A percentile compares a stretch with the other conserved stretches of the same genome.
Evolutionary conservation across 2,888 invertebrate species (phyloP).

Genomic region (Creontiades dilutus): DNA sequence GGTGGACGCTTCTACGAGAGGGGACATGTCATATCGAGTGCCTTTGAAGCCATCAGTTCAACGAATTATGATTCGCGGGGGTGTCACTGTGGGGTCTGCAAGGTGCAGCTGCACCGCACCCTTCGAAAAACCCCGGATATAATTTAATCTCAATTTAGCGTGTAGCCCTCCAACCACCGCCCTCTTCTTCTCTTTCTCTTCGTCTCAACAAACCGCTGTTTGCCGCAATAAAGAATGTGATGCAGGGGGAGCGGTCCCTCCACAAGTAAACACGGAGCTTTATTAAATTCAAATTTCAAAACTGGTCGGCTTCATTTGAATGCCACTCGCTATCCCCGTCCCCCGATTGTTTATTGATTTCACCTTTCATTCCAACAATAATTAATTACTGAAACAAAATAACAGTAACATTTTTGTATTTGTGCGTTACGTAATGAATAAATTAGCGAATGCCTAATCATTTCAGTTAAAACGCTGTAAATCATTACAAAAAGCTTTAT

Average conservation of each 20-base stretch:
- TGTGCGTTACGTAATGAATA: too few relatives aligned
- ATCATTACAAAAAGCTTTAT: too few relatives aligned
- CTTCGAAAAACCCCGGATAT: slow-evolving; percentile 70
- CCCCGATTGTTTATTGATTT: not conserved
- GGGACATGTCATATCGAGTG: slow-evolving; percentile 69
- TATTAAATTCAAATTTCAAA: slow-evolving; percentile 74
- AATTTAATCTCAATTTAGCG: slow-evolving; percentile 76
- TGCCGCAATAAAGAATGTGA: slow-evolving; percentile 1
- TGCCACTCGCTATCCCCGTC: not conserved
- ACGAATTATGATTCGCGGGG: slow-evolving; percentile 57
- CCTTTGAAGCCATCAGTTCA: slow-evolving; percentile 37
- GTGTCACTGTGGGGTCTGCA: slow-evolving; percentile 62
- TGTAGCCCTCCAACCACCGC: slow-evolving; percentile 59
- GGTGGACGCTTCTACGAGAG: not conserved
- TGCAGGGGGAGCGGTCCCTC: slow-evolving; percentile 19
- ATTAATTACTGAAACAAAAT: too few relatives aligned
- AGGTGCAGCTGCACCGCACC: slow-evolving; percentile 72
- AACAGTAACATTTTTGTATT: too few relatives aligned
- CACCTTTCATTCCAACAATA: too few relatives aligned
- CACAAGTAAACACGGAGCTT: slow-evolving; percentile 68
- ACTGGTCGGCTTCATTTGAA: slow-evolving; percentile 68
- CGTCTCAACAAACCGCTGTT: slow-evolving; percentile 20
- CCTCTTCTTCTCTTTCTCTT: not conserved
- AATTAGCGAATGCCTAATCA: too few relatives aligned
- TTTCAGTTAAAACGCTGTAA: too few relatives aligned